Evolutionary conservation across 1,140 invertebrate genomes (phyloP), one percentile per base, ranked within the genome.

Genomic region (Ptiloglossa arizonensis): DNA sequence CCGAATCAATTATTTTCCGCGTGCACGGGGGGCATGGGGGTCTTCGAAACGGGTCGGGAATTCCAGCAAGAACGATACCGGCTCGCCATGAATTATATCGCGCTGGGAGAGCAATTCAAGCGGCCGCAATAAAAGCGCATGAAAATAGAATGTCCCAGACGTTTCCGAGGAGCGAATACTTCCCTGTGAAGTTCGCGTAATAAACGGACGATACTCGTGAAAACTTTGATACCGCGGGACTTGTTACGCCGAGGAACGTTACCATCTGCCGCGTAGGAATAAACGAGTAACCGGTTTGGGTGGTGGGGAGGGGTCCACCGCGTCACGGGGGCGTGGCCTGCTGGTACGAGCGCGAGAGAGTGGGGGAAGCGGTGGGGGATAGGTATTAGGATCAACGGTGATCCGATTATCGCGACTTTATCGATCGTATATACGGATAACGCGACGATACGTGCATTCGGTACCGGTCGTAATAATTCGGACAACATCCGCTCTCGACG

Each of bases 251-350:
- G 50, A 32, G 54, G 44, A 24, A 64, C 32, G 70, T 29, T 57
- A 41, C 59, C 56, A 46, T 66, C n/a, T 17, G 27, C 62, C 32
- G 27, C 17, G 22, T 0, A 56, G 15, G 32, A 76, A 69, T 48
- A 48, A 69, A 76, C 64, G 73, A 76, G 54, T 69, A 69, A 69
- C n/a, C n/a, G n/a, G n/a, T n/a, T n/a, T n/a, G n/a, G n/a, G n/a
- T n/a, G n/a, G n/a, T n/a, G n/a, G n/a, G n/a, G n/a, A n/a, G n/a
- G n/a, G n/a, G n/a, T n/a, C n/a, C n/a, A n/a, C n/a, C n/a, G n/a
- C n/a, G n/a, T n/a, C n/a, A n/a, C n/a, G n/a, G n/a, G n/a, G n/a
- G n/a, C n/a, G n/a, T n/a, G n/a, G n/a, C n/a, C n/a, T n/a, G n/a
- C n/a, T n/a, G n/a, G n/a, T n/a, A n/a, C n/a, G n/a, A n/a, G n/a